Conservation (phyloP, 1,140 invertebrate species). For the Drosophila takahashii region DNA sequence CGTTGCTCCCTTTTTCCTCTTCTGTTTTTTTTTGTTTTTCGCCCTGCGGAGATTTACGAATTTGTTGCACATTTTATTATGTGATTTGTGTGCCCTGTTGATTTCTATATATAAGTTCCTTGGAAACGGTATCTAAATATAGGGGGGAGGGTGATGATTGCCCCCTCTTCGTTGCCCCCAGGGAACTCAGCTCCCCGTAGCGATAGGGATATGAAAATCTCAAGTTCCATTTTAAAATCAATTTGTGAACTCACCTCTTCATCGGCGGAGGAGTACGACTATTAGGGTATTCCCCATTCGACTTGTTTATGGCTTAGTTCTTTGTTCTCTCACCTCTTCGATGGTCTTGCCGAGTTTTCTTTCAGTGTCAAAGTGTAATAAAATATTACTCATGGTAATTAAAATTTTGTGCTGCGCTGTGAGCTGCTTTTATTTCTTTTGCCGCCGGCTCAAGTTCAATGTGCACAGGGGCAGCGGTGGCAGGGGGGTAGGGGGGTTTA, state of each 20-base stretch:
- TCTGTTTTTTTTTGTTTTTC: not conserved
- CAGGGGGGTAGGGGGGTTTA: not conserved
- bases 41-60: constrained; percentile 41
- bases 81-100: constrained; percentile 27
- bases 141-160: not conserved
- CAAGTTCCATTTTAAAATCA: not conserved
- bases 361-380: constrained; percentile 84
- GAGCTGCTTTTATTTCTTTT: constrained; percentile 61
- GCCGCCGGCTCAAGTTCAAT: constrained; percentile 78
- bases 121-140: constrained; percentile 3
- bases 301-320: not conserved
- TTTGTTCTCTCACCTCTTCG: constrained; percentile 14
- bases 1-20: constrained; percentile 5
- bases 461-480: constrained; percentile 44
- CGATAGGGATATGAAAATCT: not conserved
- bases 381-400: constrained; percentile 83
- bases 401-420: constrained; percentile 74
- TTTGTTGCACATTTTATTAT: constrained; percentile 68
- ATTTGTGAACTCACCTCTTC: not conserved
- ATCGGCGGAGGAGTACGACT: not conserved
- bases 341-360: constrained; percentile 65
- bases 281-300: constrained; percentile 20
- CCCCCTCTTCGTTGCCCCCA: not conserved
- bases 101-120: not conserved
- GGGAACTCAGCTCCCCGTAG: not conserved